Evolutionary conservation across 1,140 invertebrate genomes (phyloP).

Genomic region (Penaeus japonicus): DNA sequence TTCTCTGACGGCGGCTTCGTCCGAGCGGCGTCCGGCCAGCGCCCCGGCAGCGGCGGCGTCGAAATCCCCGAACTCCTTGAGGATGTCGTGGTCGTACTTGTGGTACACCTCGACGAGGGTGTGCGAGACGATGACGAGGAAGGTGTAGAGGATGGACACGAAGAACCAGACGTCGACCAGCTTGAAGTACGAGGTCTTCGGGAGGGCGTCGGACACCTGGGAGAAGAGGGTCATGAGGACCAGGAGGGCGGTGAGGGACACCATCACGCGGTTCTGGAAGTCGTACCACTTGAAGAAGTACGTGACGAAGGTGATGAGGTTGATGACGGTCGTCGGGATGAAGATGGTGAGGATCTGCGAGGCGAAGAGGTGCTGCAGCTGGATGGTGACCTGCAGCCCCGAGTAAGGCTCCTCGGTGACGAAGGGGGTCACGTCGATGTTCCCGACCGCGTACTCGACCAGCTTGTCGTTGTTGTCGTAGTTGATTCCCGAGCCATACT

Average conservation of each 20-base stretch:
- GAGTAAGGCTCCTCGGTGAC: too few relatives aligned
- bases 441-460: neutral
- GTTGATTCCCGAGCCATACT: slow-evolving; percentile 26
- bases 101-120: slow-evolving; percentile 48
- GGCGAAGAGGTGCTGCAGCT: neutral
- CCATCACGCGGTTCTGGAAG: slow-evolving; percentile 48
- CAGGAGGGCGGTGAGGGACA: slow-evolving; percentile 39
- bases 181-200: slow-evolving; percentile 53
- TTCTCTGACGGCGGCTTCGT: too few relatives aligned
- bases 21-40: too few relatives aligned
- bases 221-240: slow-evolving; percentile 46
- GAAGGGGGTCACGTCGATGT: too few relatives aligned
- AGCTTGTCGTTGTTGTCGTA: slow-evolving; percentile 22
- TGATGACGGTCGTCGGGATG: slow-evolving; percentile 19
- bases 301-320: slow-evolving; percentile 22
- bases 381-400: neutral
- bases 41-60: too few relatives aligned
- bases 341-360: slow-evolving; percentile 31
- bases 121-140: slow-evolving; percentile 47
- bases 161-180: slow-evolving; percentile 51
- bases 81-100: neutral
- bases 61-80: neutral
- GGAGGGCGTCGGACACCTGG: slow-evolving; percentile 38
- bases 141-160: slow-evolving; percentile 41
- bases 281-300: slow-evolving; percentile 44